Conservation (phyloP, 2,113 vertebrate species). For the Cinclus cinclus region DNA sequence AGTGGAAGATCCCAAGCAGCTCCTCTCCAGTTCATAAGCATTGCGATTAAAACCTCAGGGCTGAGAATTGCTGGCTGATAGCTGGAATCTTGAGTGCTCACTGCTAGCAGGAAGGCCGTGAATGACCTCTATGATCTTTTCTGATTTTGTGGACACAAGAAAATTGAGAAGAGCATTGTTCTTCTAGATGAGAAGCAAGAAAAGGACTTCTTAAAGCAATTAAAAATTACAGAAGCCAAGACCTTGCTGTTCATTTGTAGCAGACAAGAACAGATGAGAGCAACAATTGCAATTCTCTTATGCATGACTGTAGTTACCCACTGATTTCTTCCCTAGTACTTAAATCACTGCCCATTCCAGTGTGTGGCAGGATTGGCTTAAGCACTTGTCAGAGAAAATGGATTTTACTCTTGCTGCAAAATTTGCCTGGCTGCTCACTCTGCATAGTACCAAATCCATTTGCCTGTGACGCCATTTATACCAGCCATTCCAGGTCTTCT, state of each 20-base stretch:
- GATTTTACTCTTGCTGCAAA: conserved; percentile 8
- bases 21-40: not conserved
- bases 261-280: not conserved
- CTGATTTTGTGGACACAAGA: not conserved
- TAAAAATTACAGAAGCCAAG: conserved; percentile 13
- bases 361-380: not conserved
- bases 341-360: not conserved
- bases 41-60: not conserved
- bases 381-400: not conserved
- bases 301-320: not conserved
- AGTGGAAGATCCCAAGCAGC: not conserved
- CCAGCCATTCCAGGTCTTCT: conserved; percentile 41
- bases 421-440: conserved; percentile 33
- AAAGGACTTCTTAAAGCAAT: not conserved
- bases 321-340: not conserved
- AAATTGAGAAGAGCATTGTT: not conserved
- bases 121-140: not conserved
- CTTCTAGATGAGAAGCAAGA: not conserved
- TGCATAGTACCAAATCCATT: conserved; percentile 15
- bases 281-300: not conserved
- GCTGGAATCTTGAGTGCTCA: not conserved
- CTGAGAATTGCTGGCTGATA: not conserved
- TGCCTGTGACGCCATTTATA: conserved; percentile 52
- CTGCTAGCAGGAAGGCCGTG: not conserved
- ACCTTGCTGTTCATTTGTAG: not conserved